Percentiles rank a stretch among this genome's conserved stretches.
These are phyloP conservation scores for Polypedilum pembai DNA, from an alignment of 1,140 invertebrate genomes.

Conservation along the genomic window DNA sequence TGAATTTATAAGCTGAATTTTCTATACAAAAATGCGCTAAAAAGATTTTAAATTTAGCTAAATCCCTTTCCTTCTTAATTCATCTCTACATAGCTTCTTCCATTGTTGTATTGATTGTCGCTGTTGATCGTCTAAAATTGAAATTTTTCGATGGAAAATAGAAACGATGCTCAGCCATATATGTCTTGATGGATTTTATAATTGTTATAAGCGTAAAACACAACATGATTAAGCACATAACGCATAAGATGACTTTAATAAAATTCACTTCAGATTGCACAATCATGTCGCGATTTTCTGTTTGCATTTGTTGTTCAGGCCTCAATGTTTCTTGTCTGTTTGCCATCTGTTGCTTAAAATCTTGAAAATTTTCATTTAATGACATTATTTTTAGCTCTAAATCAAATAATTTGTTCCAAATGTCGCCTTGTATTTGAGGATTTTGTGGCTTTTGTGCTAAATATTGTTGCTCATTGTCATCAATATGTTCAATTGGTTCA, in stretches of 20 bases:
- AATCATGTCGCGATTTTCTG: not conserved
- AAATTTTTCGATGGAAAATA: conserved; percentile 7
- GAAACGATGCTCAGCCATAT: not conserved
- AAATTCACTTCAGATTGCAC: not conserved
- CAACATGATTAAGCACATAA: not conserved
- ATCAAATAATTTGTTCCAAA: not conserved
- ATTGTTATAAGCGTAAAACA: not conserved
- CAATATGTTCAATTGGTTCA: not conserved
- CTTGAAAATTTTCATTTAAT: too few species aligned
- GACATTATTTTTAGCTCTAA: not conserved
- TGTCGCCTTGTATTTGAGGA: not conserved
- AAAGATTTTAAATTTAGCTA: not conserved
- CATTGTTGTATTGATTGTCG: conserved; percentile 6
- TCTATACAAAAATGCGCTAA: too few species aligned
- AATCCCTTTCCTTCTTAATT: not conserved
- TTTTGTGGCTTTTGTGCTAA: not conserved
- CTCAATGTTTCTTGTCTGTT: not conserved
- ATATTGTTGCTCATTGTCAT: not conserved
- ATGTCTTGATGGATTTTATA: not conserved
- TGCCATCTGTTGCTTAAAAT: not conserved
- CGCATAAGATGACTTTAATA: not conserved
- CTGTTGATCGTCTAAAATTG: not conserved
- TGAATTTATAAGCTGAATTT: too few species aligned
- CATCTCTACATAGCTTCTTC: not conserved
- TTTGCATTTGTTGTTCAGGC: not conserved